Conservation (phyloP, 1,140 invertebrate species). For the Drosophila eugracilis region DNA sequence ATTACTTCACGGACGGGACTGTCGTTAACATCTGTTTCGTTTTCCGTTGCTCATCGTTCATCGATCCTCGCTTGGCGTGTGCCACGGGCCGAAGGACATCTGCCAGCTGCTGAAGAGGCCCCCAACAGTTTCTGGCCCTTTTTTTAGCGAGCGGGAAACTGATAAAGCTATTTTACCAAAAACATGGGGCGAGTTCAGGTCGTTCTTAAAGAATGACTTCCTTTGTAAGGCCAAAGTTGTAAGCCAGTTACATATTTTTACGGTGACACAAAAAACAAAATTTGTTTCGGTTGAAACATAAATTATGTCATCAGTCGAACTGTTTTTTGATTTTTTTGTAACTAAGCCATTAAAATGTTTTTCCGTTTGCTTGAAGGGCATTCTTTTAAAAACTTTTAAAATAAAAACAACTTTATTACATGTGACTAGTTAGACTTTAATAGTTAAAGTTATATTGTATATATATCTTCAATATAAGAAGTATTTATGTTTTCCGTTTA, state of each 20-base stretch:
- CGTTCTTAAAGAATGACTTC: conserved; percentile 5
- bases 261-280: background rate
- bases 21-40: conserved; percentile 38
- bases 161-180: background rate
- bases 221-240: background rate
- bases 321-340: too few species aligned
- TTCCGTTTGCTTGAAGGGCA: too few species aligned
- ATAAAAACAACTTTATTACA: too few species aligned
- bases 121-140: conserved; percentile 22
- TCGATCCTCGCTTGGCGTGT: conserved; percentile 28
- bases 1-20: conserved; percentile 21
- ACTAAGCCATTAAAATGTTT: too few species aligned
- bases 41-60: conserved; percentile 15
- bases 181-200: background rate
- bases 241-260: background rate
- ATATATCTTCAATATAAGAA: too few species aligned
- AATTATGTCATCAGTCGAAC: too few species aligned
- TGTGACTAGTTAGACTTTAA: too few species aligned
- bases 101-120: conserved; percentile 29
- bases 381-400: too few species aligned
- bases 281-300: background rate
- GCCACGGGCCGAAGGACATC: conserved; percentile 25
- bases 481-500: too few species aligned
- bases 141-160: background rate
- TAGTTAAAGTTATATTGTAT: too few species aligned